Evolutionary conservation across 2,113 vertebrate genomes (phyloP).

Genomic region (Nipponia nippon): DNA sequence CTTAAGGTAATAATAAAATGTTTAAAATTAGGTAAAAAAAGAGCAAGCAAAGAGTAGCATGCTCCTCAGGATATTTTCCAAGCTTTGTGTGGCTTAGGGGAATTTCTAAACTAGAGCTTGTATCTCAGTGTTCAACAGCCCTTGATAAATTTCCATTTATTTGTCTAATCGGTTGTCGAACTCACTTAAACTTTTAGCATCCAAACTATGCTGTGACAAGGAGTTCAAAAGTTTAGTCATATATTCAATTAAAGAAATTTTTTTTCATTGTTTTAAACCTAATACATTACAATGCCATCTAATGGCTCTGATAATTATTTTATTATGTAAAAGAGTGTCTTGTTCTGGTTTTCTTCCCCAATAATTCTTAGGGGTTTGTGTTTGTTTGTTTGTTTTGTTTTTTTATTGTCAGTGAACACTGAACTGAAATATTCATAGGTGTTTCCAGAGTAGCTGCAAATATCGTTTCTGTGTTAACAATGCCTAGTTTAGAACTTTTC

Average conservation of each 20-base stretch:
- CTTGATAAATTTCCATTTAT: background rate
- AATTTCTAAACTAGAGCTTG: background rate
- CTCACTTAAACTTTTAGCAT: background rate
- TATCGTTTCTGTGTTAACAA: background rate
- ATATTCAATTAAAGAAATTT: accelerated
- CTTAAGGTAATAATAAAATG: background rate
- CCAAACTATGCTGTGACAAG: background rate
- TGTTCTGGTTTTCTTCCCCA: background rate
- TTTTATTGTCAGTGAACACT: background rate
- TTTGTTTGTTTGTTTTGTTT: background rate
- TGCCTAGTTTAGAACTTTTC: background rate
- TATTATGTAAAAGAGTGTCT: background rate
- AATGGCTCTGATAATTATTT: background rate
- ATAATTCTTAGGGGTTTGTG: accelerated
- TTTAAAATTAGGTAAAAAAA: background rate
- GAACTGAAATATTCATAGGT: background rate
- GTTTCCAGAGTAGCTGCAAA: background rate
- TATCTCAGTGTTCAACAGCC: background rate
- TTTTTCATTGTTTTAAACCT: background rate
- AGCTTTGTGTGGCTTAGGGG: background rate
- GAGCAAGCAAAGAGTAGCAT: background rate
- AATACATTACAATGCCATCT: background rate
- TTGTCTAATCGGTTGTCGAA: background rate
- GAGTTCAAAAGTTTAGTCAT: background rate
- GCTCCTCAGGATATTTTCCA: background rate